phyloP scores from a whole-genome alignment of 2,797 vertebrate species.

The Sebastes hubbsi region DNA sequence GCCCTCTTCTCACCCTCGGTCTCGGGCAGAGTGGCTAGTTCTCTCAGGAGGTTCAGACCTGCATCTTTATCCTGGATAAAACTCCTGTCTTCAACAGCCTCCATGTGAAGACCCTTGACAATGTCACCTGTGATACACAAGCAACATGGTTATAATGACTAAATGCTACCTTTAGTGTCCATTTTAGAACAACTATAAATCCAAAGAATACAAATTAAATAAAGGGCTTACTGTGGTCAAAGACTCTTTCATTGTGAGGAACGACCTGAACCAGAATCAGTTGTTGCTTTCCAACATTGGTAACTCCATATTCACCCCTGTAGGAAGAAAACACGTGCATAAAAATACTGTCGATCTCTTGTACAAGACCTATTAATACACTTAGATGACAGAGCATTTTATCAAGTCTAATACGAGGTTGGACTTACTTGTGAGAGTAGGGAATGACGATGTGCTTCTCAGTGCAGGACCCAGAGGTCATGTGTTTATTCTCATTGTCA shows the following conservation, averaged over 20 bases:
- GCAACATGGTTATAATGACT: background rate
- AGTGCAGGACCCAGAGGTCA: slow-evolving; percentile 87
- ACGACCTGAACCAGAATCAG: slow-evolving; percentile 85
- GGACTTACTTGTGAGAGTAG: slow-evolving; percentile 88
- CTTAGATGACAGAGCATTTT: background rate
- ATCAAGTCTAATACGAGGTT: background rate
- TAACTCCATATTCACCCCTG: slow-evolving; percentile 87
- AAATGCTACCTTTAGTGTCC: background rate
- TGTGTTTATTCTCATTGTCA: slow-evolving; percentile 88
- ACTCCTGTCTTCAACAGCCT: slow-evolving; percentile 79
- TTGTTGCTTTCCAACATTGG: slow-evolving; percentile 87
- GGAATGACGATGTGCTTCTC: slow-evolving; percentile 93
- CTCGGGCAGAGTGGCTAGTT: slow-evolving; percentile 82
- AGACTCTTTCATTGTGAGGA: slow-evolving; percentile 88
- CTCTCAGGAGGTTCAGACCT: slow-evolving; percentile 83
- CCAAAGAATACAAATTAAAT: background rate
- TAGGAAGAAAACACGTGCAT: slow-evolving; percentile 3
- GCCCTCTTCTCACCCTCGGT: slow-evolving; percentile 87
- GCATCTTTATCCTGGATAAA: slow-evolving; percentile 79
- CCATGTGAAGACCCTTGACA: slow-evolving; percentile 85
- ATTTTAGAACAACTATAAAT: background rate
- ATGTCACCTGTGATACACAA: slow-evolving; percentile 73
- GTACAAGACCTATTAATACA: background rate
- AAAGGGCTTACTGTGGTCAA: slow-evolving; percentile 82
- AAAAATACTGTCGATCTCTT: background rate